Evolutionary conservation across 2,113 vertebrate genomes (phyloP), one percentile per base, ranked within the genome.

Genomic region (Zosterops pallidus): DNA sequence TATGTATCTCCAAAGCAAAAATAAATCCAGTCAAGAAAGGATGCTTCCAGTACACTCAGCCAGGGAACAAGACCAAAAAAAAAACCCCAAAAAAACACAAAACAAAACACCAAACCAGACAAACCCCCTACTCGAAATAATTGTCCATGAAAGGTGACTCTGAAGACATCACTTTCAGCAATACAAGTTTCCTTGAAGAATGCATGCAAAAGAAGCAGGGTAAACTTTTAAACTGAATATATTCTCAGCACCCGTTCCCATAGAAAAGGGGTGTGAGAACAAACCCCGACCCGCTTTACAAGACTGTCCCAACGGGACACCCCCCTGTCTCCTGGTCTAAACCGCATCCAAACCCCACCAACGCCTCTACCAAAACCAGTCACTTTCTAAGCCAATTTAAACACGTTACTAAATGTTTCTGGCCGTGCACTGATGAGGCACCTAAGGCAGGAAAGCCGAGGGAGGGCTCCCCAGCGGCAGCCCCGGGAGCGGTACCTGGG

Each of bases 81-180:
- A 50, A 50, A 50, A 12, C 21, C 7, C 8, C 26, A 26, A n/a
- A n/a, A n/a, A n/a, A n/a, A n/a, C n/a, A n/a, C n/a, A 28, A 29
- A 53, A 52, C 0, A 50, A 50, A 50, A 12, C 21, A 4, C 8
- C 26, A 26, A 29, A 3, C 7, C 6, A 49, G 1, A 28, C 7
- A 18, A 26, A 2, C 1, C 2, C 6, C 3, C 0, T 0, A 2
- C 6, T 13, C 11, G 2, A 42, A 75, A 18, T 19, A 59, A 44
- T 13, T 55, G 46, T 8, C 14, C 31, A 5, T 23, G 35, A 50
- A 68, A 82, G 56, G 31, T 29, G 37, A n/a, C 25, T 33, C 21
- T 24, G 15, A 86, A 82, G 41, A 41, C 41, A 37, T 60, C 26
- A 42, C 33, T 70, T 59, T 14, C 4, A 2, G 5, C 2, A 29